Percentiles rank a stretch among this genome's conserved stretches.
Evolutionary conservation across 1,140 invertebrate species (phyloP).

Genomic region (Ceratina calcarata): DNA sequence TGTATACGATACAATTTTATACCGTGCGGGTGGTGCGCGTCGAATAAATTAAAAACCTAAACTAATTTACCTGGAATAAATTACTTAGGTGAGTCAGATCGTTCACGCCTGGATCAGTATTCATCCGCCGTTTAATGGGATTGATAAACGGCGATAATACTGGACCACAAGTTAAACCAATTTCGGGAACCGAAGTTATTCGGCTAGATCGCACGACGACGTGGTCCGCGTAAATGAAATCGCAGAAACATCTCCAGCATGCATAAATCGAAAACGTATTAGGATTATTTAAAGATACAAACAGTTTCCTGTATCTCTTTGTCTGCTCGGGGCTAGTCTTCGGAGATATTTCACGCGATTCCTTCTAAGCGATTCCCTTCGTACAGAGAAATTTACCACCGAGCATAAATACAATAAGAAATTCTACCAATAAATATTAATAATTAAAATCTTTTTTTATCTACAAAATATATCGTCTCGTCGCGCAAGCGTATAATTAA

Average conservation of each 20-base stretch:
- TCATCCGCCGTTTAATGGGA: conserved; percentile 66
- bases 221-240: too few relatives aligned
- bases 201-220: background rate
- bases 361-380: background rate
- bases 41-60: conserved; percentile 67
- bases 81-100: conserved; percentile 71
- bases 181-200: conserved; percentile 23
- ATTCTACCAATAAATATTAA: conserved; percentile 72
- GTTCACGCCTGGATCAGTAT: conserved; percentile 60
- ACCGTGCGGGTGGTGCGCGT: conserved; percentile 23
- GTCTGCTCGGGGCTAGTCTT: too few relatives aligned
- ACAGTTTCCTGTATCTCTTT: too few relatives aligned
- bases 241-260: too few relatives aligned
- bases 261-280: too few relatives aligned
- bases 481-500: conserved; percentile 13
- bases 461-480: conserved; percentile 63
- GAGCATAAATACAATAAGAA: conserved; percentile 65
- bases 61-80: conserved; percentile 74
- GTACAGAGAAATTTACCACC: conserved; percentile 37
- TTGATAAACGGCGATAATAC: conserved; percentile 74
- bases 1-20: conserved; percentile 25
- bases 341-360: too few relatives aligned
- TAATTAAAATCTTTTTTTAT: conserved; percentile 60
- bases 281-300: too few relatives aligned
- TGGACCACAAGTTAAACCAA: conserved; percentile 51